Evolutionary conservation across 35 echinoderm and acorn worm species (phyloP).

Genomic region (Hemicentrotus pulcherrimus): DNA sequence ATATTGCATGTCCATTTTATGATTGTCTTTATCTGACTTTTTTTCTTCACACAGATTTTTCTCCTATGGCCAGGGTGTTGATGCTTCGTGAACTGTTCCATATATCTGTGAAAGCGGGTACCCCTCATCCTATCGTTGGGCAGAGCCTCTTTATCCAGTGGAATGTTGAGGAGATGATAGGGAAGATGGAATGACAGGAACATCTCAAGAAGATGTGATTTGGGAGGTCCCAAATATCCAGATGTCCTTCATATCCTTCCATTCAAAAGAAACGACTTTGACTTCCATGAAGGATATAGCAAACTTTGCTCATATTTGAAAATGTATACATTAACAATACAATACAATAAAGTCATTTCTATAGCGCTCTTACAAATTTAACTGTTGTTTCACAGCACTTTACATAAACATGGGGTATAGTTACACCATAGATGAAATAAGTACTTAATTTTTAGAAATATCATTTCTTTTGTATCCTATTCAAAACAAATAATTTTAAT

Average conservation of each 20-base stretch:
- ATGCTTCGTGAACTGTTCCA: not conserved
- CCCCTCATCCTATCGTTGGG: not conserved
- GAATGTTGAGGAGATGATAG: not conserved
- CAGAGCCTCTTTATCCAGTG: not conserved
- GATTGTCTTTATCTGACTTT: not conserved
- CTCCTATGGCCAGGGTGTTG: not conserved
- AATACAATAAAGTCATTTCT: too few species aligned
- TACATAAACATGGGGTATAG: too few species aligned
- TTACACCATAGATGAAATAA: too few species aligned
- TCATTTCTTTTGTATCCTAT: too few species aligned
- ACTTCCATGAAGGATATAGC: not conserved
- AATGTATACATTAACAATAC: too few species aligned
- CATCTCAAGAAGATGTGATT: constrained; percentile 2
- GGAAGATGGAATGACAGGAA: not conserved
- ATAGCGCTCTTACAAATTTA: too few species aligned
- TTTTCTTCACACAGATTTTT: not conserved
- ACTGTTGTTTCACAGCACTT: too few species aligned
- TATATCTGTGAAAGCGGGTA: not conserved
- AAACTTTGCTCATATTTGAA: too few species aligned
- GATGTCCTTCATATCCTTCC: not conserved
- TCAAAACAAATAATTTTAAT: too few species aligned
- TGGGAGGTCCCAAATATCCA: not conserved
- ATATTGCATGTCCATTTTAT: too few species aligned
- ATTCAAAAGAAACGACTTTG: not conserved
- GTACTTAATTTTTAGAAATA: too few species aligned